Base-by-base conservation (phyloP, 2,888 invertebrate species). In the Agrilus mali region DNA sequence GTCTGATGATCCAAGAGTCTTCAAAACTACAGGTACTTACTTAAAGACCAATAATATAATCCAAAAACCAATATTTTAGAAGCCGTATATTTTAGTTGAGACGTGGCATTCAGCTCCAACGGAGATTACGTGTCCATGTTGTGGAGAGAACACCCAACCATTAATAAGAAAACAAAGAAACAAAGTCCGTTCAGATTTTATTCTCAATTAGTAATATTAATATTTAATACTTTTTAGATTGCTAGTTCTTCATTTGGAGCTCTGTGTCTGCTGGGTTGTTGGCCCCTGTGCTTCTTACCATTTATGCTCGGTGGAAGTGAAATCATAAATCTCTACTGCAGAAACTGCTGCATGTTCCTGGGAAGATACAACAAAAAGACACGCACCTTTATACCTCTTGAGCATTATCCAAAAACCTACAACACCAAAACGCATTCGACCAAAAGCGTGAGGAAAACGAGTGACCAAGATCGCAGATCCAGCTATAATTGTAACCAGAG, bases 311-410 rank as follows among this genome's bases (percentile, higher is more conserved):
- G 61, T 14, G 58, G 61, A 17, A 57, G 59, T 38, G 60, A 60
- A 40, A 51, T 55, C 10, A 60, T 63, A 47, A 56, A 62, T 38
- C 43, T 65, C 31, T 71, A 67, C 48, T 73, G 74, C 50, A 69
- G 68, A 27, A 54, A 61, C 16, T 74, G 74, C 50, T 64, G 67
- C 13, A 50, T 60, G 6, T 70, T 58, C 49, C 57, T 73, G 36
- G 74, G 73, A 10, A 59, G 61, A 14, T 67, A 62, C 44, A 57
- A 62, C 42, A 50, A 59, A 39, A 54, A 56, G 47, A 58, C 48
- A 20, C 50, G 52, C 14, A 27, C 27, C 27, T 27, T 27, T 10
- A 27, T 27, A 27, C 27, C 27, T 3, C 27, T 27, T 27, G 27
- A 27, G 10, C 27, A 27, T 27, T 27, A 27, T 10, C 27, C 27